Evolutionary conservation across 2,113 vertebrate species (phyloP), one percentile per base, ranked within the genome.

Genomic region (Lophochroa leadbeateri): DNA sequence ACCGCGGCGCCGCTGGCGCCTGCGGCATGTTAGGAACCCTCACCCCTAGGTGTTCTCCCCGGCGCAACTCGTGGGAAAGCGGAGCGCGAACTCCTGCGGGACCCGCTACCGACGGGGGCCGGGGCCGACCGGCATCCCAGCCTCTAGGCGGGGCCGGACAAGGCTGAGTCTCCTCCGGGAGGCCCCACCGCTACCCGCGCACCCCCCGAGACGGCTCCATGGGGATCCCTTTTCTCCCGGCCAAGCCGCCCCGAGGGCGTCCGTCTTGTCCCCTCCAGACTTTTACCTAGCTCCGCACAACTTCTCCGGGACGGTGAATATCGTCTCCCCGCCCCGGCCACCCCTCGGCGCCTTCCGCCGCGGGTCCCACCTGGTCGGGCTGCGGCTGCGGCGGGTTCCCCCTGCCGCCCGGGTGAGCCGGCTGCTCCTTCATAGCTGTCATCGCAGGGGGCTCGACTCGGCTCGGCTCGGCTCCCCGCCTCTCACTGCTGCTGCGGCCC

Each of bases 361-460:
- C 13, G 70, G 69, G 90, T 95, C 98, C 96, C 97, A 98, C 99
- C 98, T 99, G 99, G 69, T 99, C 98, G 33, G 94, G 93, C 90
- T 83, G 94, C 64, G 98, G 97, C 96, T 91, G 98, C 76, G 97
- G 89, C 78, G 97, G 98, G 88, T 97, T 98, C 76, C 97, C 97
- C 97, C 98, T 97, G 92, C 96, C 98, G 97, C 97, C 96, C 21
- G 96, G 97, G 97, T 87, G 93, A 92, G 96, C 96, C 92, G 91
- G 98, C 88, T 98, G 98, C 88, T 98, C 98, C 98, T 99, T 99
- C 97, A 98, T 98, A 82, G 98, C 99, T 94, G 99, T 99, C 99
- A 99, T 99, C 86, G 97, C 97, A 92, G 64, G 50, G 97, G 96
- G 20, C 57, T 58, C 55, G 33, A 23, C 55, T n/a, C 31, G 11